phyloP scores from a whole-genome alignment of 2,888 invertebrate species.

The Lordiphosa fenestrarum region DNA sequence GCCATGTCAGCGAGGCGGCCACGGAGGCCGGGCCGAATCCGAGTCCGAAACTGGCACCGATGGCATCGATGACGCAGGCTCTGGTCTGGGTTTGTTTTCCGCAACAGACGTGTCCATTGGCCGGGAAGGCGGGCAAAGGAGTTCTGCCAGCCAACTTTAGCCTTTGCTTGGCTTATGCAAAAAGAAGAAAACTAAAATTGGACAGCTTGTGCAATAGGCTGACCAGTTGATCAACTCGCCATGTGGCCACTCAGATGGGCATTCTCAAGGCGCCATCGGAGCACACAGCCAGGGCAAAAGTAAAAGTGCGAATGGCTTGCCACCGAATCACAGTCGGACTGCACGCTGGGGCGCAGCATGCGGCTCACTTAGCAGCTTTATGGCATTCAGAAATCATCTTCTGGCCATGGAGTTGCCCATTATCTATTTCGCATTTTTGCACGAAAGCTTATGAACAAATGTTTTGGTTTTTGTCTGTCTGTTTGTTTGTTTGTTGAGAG shows the following conservation, averaged over 20 bases:
- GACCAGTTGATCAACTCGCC: slow-evolving; percentile 29
- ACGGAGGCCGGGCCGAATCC: slow-evolving; percentile 4
- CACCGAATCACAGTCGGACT: slow-evolving; percentile 9
- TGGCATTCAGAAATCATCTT: slow-evolving; percentile 35
- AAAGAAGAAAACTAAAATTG: slow-evolving; percentile 4
- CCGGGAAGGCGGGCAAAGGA: slow-evolving; percentile 12
- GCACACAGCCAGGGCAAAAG: slow-evolving; percentile 40
- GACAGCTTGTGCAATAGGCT: slow-evolving; percentile 52
- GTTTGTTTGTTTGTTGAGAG: slow-evolving; percentile 28
- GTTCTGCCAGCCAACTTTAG: slow-evolving; percentile 66
- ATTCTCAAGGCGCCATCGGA: slow-evolving; percentile 53
- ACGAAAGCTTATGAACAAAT: slow-evolving; percentile 3
- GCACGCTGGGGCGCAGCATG: slow-evolving; percentile 11
- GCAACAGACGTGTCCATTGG: slow-evolving; percentile 37
- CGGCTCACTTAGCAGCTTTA: slow-evolving; percentile 21
- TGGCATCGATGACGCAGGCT: slow-evolving; percentile 25
- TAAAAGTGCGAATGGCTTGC: slow-evolving; percentile 47
- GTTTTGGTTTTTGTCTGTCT: slow-evolving; percentile 10
- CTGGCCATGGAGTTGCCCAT: slow-evolving; percentile 39
- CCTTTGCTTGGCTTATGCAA: slow-evolving; percentile 66
- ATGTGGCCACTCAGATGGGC: slow-evolving; percentile 28
- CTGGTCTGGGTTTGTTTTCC: slow-evolving; percentile 35
- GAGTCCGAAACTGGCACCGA: slow-evolving; percentile 29
- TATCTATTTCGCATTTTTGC: slow-evolving; percentile 13
- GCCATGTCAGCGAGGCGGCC: slow-evolving; percentile 37